Base-by-base conservation (phyloP, 2,888 invertebrate species). In the Dryobota labecula region DNA sequence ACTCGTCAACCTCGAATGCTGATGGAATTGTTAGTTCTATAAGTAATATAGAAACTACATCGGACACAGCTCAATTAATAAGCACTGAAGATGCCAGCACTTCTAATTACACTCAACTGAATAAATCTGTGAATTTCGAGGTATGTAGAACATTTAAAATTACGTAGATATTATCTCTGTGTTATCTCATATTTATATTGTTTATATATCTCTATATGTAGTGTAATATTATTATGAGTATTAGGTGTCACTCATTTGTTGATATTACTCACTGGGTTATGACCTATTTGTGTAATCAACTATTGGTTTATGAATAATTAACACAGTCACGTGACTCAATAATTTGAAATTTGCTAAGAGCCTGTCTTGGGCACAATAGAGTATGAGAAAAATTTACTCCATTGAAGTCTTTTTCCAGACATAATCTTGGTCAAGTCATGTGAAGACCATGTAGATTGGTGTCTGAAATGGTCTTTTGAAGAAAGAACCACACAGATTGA, bases 1-100 rank as follows among this genome's bases (percentile, higher is more conserved):
- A 90, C 69, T 90, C 92, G 30, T 87, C 90, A 41, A 85, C 86
- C 73, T 84, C 89, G 66, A 83, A 84, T 69, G 84, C 83, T 72
- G 92, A 92, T 24, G 92, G 89, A 70, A 89, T 82, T 83, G 76
- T 77, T 49, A 93, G 91, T 86, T 82, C 84, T 33, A 76, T 84
- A 27, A 80, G 86, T 43, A 78, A 84, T 62, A 53, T 84, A 41
- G 92, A 91, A 86, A 91, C 90, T 18, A 93, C 93, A 63, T 92
- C 93, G 4, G 95, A 95, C 69, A 95, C 95, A 67, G 94, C 93
- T 9, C 94, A 93, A 73, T 79, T 95, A 82, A 77, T 95, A 47
- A 92, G 89, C 82, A 90, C 92, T 88, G 93, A 94, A 76, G 94
- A 92, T 81, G 92, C 95, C 13, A 92, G 92, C 73, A 92, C 93